These are phyloP conservation scores for Drosophila pachea DNA, from an alignment of 1,140 invertebrate species.

Conservation along the genomic window DNA sequence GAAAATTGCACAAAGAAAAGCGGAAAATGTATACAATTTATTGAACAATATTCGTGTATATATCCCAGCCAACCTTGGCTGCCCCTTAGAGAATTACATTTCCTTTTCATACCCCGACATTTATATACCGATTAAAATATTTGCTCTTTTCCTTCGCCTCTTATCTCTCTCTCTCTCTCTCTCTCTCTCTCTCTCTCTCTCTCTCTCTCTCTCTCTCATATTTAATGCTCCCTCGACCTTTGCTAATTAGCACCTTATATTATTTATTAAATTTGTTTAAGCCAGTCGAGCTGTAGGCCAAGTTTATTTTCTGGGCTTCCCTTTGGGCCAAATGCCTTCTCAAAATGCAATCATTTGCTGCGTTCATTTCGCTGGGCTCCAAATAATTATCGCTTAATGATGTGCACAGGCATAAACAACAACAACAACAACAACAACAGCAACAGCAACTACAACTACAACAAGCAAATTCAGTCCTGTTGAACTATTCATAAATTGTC, in stretches of 20 bases:
- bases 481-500: conserved; percentile 55
- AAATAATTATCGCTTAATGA: conserved; percentile 76
- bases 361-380: conserved; percentile 27
- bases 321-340: background rate
- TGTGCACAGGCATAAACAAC: conserved; percentile 49
- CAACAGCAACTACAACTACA: conserved; percentile 11
- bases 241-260: background rate
- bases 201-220: background rate
- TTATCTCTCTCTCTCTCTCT: no score
- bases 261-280: background rate
- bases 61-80: no score
- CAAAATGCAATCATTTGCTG: conserved; percentile 37
- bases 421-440: conserved; percentile 11
- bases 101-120: no score
- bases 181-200: background rate
- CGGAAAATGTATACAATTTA: no score
- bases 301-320: background rate
- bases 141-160: no score
- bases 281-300: background rate
- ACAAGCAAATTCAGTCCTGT: no score
- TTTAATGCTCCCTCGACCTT: background rate
- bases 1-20: no score
- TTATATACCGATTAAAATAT: no score
- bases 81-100: no score
- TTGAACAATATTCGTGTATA: no score